Conservation (phyloP, 2,797 vertebrate genomes). For the Muscicapa striata region DNA sequence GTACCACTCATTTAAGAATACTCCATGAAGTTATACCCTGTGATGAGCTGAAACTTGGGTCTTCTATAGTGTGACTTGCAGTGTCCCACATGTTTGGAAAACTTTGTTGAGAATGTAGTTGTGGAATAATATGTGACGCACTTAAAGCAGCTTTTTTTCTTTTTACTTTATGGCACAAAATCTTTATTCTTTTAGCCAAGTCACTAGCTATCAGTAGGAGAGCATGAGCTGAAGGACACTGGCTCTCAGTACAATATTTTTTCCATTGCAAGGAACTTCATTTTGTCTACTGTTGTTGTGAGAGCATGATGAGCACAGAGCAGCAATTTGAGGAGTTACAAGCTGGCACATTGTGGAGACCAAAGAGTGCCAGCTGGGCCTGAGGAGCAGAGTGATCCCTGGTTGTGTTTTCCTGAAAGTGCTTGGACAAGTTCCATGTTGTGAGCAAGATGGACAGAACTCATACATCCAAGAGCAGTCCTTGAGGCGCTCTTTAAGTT, state of each 20-base stretch:
- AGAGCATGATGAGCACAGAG: background rate
- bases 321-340: background rate
- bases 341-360: background rate
- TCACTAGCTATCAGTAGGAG: background rate
- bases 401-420: background rate
- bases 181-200: background rate
- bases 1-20: background rate
- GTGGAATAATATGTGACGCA: background rate
- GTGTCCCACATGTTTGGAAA: background rate
- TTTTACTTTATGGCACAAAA: background rate
- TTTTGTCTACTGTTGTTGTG: background rate
- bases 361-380: background rate
- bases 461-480: background rate
- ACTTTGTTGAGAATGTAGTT: background rate
- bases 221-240: fast-evolving
- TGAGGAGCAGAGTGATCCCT: background rate
- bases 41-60: background rate
- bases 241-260: background rate
- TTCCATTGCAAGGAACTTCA: background rate
- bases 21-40: background rate
- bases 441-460: background rate
- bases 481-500: background rate
- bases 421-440: background rate
- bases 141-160: background rate
- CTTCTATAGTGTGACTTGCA: background rate